A percentile compares a stretch with the other conserved stretches of the same genome.
These are phyloP conservation scores for Sanderia malayensis DNA, from an alignment of 30 jellyfish, hydroid and myxozoan genomes.

Conservation along the genomic window DNA sequence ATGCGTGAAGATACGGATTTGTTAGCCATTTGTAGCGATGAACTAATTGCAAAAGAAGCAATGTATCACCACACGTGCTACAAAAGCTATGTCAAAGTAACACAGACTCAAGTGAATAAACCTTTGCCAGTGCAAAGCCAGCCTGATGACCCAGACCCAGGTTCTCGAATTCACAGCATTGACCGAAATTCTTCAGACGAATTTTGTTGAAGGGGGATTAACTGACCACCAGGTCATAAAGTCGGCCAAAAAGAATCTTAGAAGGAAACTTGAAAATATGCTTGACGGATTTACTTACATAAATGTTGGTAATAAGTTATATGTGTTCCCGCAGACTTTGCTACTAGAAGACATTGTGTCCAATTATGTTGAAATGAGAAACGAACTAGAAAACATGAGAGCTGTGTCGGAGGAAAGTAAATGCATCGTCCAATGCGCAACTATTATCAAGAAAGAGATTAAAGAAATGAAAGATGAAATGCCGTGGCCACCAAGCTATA, in stretches of 20 bases:
- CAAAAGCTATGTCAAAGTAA: not conserved
- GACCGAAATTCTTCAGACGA: not conserved
- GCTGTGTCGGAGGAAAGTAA: not conserved
- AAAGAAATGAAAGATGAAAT: slow-evolving; percentile 2
- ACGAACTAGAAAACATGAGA: slow-evolving; percentile 4
- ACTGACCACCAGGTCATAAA: slow-evolving; percentile 1
- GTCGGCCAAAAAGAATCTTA: slow-evolving; percentile 13
- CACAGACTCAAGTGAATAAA: slow-evolving; percentile 2
- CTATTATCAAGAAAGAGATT: slow-evolving; percentile 16
- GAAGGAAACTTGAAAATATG: slow-evolving; percentile 11
- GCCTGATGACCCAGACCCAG: not conserved
- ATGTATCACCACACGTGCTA: slow-evolving; percentile 14
- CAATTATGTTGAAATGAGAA: not conserved
- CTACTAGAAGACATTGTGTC: slow-evolving; percentile 7
- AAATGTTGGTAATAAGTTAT: not conserved
- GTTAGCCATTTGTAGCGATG: slow-evolving; percentile 8
- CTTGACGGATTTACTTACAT: not conserved
- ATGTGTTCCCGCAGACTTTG: slow-evolving; percentile 8
- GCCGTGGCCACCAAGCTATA: slow-evolving; percentile 25
- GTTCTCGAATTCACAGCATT: not conserved
- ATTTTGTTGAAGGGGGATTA: not conserved
- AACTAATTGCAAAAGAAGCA: slow-evolving; percentile 28
- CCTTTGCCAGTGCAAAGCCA: not conserved
- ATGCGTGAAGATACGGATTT: slow-evolving; percentile 3
- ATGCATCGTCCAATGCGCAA: not conserved